phyloP scores from a whole-genome alignment of 2,888 invertebrate genomes.

The Lissocephala sabroskyi region DNA sequence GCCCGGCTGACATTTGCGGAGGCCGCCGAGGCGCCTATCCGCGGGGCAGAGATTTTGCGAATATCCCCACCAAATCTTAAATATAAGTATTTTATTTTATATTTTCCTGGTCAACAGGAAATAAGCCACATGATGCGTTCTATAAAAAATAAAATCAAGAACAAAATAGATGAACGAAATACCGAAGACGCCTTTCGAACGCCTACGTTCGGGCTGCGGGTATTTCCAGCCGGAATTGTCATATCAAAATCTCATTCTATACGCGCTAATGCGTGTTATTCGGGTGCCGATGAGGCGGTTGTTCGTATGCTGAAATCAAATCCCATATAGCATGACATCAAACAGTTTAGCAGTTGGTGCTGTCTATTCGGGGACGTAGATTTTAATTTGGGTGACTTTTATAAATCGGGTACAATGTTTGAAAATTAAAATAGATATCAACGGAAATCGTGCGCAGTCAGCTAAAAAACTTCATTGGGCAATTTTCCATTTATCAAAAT shows the following conservation, averaged over 20 bases:
- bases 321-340: constrained; percentile 58
- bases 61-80: constrained; percentile 10
- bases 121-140: constrained; percentile 11
- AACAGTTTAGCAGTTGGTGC: constrained; percentile 62
- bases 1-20: constrained; percentile 37
- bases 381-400: constrained; percentile 61
- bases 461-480: constrained; percentile 13
- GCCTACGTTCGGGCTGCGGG: constrained; percentile 14
- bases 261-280: not conserved
- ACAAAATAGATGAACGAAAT: constrained; percentile 3
- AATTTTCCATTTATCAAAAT: constrained; percentile 43
- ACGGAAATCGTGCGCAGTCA: constrained; percentile 14
- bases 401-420: constrained; percentile 65
- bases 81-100: too few species aligned
- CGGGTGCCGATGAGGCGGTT: constrained; percentile 6
- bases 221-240: constrained; percentile 14
- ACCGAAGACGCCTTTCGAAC: constrained; percentile 19
- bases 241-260: constrained; percentile 30
- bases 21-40: constrained; percentile 16
- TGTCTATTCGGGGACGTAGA: constrained; percentile 51
- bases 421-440: constrained; percentile 20
- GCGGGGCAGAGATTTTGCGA: constrained; percentile 20
- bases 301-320: constrained; percentile 46
- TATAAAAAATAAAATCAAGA: not conserved
- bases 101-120: too few species aligned